Conservation (phyloP, 2,797 vertebrate genomes). For the Carcharodon carcharias region DNA sequence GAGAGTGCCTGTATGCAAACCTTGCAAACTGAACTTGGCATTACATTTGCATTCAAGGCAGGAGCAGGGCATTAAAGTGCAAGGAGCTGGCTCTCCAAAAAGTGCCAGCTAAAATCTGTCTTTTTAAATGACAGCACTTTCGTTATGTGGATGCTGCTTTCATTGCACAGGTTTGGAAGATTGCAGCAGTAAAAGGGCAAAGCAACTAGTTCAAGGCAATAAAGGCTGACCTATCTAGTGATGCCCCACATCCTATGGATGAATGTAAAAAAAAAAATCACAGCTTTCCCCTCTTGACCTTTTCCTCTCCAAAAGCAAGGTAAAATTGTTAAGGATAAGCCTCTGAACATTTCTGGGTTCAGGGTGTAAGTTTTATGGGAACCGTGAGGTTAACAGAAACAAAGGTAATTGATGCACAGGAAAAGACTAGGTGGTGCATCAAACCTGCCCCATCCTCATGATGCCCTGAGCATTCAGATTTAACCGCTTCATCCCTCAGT, state of each 20-base stretch:
- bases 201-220: neutral
- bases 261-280: no score
- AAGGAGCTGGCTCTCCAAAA: neutral
- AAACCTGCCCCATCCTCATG: no score
- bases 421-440: no score
- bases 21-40: neutral
- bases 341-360: no score
- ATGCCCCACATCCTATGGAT: no score
- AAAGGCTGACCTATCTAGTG: no score
- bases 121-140: neutral
- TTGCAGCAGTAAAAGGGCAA: neutral
- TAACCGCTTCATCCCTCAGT: no score
- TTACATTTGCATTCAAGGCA: neutral
- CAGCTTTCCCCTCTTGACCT: neutral
- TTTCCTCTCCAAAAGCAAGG: neutral
- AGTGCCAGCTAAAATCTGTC: neutral
- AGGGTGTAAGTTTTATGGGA: no score
- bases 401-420: no score
- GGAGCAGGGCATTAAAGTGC: neutral
- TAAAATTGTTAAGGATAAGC: neutral
- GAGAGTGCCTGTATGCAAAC: neutral
- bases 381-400: no score
- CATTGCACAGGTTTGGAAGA: neutral
- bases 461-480: no score
- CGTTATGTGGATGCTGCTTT: neutral